These are phyloP conservation scores for Dermolepida albohirtum DNA, from an alignment of 2,888 invertebrate species.

Conservation along the genomic window DNA sequence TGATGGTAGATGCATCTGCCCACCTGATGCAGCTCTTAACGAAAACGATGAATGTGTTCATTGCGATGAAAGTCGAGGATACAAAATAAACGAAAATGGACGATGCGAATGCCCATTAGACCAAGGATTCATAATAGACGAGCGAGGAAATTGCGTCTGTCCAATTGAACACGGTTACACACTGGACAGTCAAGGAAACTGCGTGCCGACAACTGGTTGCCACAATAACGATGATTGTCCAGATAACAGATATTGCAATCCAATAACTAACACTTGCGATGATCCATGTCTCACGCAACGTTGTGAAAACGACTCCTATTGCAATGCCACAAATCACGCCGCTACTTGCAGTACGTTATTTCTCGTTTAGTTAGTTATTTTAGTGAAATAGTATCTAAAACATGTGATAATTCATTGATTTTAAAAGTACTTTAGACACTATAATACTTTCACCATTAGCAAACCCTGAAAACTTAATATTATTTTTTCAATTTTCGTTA, in stretches of 20 bases:
- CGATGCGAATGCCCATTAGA: conserved; percentile 86
- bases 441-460: no score
- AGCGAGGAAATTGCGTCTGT: conserved; percentile 81
- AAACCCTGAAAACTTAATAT: no score
- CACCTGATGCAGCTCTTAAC: conserved; percentile 81
- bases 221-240: conserved; percentile 80
- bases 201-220: conserved; percentile 72
- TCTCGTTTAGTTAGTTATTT: no score
- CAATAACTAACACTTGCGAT: conserved; percentile 77
- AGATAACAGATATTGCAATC: conserved; percentile 80
- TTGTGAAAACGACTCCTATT: conserved; percentile 63
- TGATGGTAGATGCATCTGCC: conserved; percentile 79
- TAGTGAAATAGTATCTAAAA: background rate
- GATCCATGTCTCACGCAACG: conserved; percentile 74
- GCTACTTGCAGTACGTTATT: conserved; percentile 76
- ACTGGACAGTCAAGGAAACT: conserved; percentile 72
- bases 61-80: conserved; percentile 78
- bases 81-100: conserved; percentile 80
- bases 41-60: conserved; percentile 82
- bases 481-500: no score
- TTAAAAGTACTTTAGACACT: no score
- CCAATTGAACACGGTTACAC: conserved; percentile 77
- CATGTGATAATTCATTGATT: background rate
- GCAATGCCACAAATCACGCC: conserved; percentile 81
- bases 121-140: conserved; percentile 82